Conservation (phyloP, 2,113 vertebrate genomes). For the Saccopteryx bilineata region DNA sequence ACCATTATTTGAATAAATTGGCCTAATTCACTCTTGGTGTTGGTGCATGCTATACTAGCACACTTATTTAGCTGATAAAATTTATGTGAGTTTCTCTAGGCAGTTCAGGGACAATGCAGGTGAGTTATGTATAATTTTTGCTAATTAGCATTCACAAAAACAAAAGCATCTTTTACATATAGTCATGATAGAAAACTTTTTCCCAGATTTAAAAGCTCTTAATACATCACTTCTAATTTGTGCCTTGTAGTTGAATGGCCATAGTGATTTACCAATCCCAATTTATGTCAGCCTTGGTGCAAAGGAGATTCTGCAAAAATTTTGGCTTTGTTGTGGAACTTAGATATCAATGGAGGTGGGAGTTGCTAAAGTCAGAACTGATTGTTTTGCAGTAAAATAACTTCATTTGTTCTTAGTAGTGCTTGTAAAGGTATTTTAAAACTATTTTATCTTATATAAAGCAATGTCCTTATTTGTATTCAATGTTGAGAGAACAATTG, state of each 20-base stretch:
- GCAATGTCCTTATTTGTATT: constrained; percentile 15
- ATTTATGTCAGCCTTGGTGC: constrained; percentile 27
- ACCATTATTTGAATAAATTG: neutral
- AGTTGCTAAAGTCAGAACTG: constrained; percentile 31
- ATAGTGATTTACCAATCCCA: constrained; percentile 58
- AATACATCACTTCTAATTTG: constrained; percentile 65
- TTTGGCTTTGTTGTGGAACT: constrained; percentile 10
- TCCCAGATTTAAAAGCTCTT: constrained; percentile 55
- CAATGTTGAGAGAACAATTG: constrained; percentile 28
- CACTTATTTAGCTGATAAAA: constrained; percentile 60
- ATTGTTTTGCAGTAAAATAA: constrained; percentile 5
- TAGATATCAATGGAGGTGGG: neutral
- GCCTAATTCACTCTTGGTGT: neutral
- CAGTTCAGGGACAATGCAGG: constrained; percentile 27
- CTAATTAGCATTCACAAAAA: constrained; percentile 72
- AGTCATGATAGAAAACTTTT: constrained; percentile 60
- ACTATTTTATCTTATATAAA: constrained; percentile 31
- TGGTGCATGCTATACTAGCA: neutral
- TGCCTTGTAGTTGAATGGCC: constrained; percentile 33
- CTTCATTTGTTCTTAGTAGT: constrained; percentile 37
- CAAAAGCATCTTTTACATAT: constrained; percentile 54
- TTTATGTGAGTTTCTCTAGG: constrained; percentile 37
- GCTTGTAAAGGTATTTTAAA: neutral
- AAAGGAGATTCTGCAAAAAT: constrained; percentile 56
- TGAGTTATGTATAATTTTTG: constrained; percentile 65